These are phyloP conservation scores for Drosophila quinaria DNA, from an alignment of 2,888 invertebrate species.

Conservation along the genomic window DNA sequence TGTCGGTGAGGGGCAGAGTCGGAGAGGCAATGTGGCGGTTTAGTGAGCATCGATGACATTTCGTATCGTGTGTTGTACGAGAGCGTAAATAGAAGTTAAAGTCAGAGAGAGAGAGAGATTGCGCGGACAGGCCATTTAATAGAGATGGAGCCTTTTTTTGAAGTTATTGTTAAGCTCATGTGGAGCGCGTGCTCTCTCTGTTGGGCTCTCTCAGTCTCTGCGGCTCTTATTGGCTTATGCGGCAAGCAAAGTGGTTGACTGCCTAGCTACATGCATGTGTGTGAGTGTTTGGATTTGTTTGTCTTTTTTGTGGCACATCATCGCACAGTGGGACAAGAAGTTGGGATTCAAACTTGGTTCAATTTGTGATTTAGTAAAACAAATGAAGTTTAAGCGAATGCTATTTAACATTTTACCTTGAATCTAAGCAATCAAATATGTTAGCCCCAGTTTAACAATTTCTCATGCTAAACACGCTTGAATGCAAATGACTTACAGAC, in stretches of 20 bases:
- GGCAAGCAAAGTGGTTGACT: conserved; percentile 77
- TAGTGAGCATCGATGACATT: conserved; percentile 39
- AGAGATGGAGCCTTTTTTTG: conserved; percentile 65
- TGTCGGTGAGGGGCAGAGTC: conserved; percentile 4
- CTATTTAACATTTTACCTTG: conserved; percentile 42
- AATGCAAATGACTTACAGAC: conserved; percentile 52
- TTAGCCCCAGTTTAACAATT: conserved; percentile 32
- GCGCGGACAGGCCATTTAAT: conserved; percentile 55
- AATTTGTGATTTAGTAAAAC: conserved; percentile 3
- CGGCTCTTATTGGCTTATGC: conserved; percentile 72
- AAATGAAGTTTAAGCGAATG: conserved; percentile 14
- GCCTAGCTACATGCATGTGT: conserved; percentile 33
- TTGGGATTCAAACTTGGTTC: not conserved
- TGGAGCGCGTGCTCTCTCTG: conserved; percentile 52
- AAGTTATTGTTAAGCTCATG: conserved; percentile 45
- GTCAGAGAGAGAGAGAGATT: conserved; percentile 24
- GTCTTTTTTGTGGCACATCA: conserved; percentile 66
- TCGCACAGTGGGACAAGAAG: conserved; percentile 57
- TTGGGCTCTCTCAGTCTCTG: conserved; percentile 20
- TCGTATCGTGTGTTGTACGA: conserved; percentile 11
- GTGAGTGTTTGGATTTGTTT: conserved; percentile 60
- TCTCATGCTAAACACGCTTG: conserved; percentile 55
- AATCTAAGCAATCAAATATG: conserved; percentile 12
- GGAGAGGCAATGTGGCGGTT: conserved; percentile 28
- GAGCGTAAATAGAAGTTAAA: conserved; percentile 5